Evolutionary conservation across 2,888 invertebrate genomes (phyloP), one percentile per base, ranked within the genome.

Genomic region (Athalia rosae): DNA sequence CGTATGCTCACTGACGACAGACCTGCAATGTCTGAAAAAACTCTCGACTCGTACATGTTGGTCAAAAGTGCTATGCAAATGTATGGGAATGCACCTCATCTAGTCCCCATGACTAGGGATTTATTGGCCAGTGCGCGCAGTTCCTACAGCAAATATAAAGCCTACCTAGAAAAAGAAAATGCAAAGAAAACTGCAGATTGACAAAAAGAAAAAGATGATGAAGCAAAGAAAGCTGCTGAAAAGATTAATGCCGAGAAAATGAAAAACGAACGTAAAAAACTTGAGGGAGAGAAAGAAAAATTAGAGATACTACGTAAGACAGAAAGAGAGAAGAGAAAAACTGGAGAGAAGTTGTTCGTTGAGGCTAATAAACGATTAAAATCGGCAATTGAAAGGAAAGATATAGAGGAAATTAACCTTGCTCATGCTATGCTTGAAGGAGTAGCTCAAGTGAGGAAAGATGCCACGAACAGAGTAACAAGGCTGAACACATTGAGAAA

Each of bases 101-200:
- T 63, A 9, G 63, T 63, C 45, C 66, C 67, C 28, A 66, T 66
- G 48, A 66, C 66, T 4, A 66, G 48, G 15, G 66, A 66, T 4
- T 15, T 66, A 15, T 45, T 48, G 15, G 50, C 50, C 13, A 66
- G 48, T 11, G 50, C 28, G n/a, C 66, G 15, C 28, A 50, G 50
- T 66, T 47, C 66, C 48, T 62, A 62, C n/a, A 67, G 53, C 41
- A 67, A 67, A 67, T 67, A 67, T 53, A 67, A 67, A 53, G 11
- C 11, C 9, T 50, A 66, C 15, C 50, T 66, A 7, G 66, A 66
- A 15, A 50, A 66, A 8, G 48, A 66, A 8, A 66, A 66, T 28
- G n/a, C 15, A 3, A 15, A 66, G 4, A 13, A 66, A 15, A 15
- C 15, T 3, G 7, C 6, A 15, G 48, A 15, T 6, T 66, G 66